Conservation (phyloP, 2,113 vertebrate genomes). For the Sminthopsis crassicaudata region DNA sequence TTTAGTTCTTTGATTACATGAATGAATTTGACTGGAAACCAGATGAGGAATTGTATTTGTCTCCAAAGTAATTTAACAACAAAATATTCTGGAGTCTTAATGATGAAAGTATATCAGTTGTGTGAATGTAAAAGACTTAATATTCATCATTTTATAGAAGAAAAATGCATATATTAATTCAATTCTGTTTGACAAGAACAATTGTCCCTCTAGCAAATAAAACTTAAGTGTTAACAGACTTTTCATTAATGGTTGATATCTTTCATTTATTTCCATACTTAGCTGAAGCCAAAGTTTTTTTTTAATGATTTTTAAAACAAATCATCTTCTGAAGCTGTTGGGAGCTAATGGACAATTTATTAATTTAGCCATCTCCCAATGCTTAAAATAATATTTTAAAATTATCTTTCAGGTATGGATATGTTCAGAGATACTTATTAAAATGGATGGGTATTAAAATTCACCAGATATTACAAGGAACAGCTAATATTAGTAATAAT, state of each 20-base stretch:
- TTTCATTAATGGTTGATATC: conserved; percentile 59
- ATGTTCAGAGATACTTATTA: neutral
- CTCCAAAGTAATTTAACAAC: conserved; percentile 44
- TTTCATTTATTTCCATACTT: conserved; percentile 71
- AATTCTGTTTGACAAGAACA: conserved; percentile 77
- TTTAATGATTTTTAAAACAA: conserved; percentile 68
- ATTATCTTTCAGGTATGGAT: conserved; percentile 2
- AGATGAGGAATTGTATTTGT: conserved; percentile 61
- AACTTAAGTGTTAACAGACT: conserved; percentile 35
- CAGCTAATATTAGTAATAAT: neutral
- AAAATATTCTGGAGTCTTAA: conserved; percentile 51
- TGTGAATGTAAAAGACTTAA: conserved; percentile 74
- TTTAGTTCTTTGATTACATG: conserved; percentile 53
- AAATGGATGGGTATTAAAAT: neutral
- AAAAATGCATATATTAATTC: conserved; percentile 75
- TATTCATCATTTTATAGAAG: conserved; percentile 74
- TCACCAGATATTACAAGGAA: neutral
- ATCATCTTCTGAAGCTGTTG: conserved; percentile 18
- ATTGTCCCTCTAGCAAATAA: conserved; percentile 54
- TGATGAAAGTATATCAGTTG: conserved; percentile 68
- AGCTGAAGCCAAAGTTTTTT: conserved; percentile 57
- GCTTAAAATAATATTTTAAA: neutral
- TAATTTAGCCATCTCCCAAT: neutral
- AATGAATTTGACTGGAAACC: conserved; percentile 65
- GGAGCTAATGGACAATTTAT: neutral